Conservation (phyloP, 2,113 vertebrate species). For the Nyctibius bracteatus region DNA sequence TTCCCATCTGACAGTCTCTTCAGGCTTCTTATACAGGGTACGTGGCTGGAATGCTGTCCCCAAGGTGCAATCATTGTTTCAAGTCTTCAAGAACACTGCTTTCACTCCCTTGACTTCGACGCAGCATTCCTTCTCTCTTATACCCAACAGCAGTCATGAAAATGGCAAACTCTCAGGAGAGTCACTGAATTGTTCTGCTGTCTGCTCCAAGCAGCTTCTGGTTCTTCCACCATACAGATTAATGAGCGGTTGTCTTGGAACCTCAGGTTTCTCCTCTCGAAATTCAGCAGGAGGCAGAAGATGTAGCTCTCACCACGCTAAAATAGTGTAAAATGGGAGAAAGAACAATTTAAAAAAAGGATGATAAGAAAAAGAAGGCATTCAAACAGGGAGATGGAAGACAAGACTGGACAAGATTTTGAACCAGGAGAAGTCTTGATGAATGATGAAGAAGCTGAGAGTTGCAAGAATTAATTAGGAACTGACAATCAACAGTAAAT, state of each 20-base stretch:
- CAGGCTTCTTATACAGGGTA: neutral
- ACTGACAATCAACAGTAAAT: neutral
- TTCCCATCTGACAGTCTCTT: neutral
- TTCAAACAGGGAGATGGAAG: neutral
- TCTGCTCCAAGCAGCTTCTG: neutral
- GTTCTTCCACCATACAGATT: neutral
- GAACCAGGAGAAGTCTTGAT: neutral
- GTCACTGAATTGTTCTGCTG: neutral
- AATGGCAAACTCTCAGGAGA: neutral
- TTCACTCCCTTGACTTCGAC: neutral
- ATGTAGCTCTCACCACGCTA: neutral
- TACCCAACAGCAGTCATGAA: neutral
- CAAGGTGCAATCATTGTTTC: neutral
- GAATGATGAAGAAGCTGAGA: neutral
- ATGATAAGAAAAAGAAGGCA: neutral
- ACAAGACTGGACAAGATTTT: neutral
- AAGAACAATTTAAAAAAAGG: neutral
- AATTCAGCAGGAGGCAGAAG: neutral
- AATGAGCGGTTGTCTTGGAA: neutral
- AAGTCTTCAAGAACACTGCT: neutral
- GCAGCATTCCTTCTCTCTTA: neutral
- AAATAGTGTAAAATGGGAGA: neutral
- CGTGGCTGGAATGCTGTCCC: neutral
- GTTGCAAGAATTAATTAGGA: neutral
- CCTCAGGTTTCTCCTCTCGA: neutral